A percentile compares a stretch with the other conserved stretches of the same genome.
Conservation (phyloP, 2,888 invertebrate species). For the Hypomecis punctinalis region DNA sequence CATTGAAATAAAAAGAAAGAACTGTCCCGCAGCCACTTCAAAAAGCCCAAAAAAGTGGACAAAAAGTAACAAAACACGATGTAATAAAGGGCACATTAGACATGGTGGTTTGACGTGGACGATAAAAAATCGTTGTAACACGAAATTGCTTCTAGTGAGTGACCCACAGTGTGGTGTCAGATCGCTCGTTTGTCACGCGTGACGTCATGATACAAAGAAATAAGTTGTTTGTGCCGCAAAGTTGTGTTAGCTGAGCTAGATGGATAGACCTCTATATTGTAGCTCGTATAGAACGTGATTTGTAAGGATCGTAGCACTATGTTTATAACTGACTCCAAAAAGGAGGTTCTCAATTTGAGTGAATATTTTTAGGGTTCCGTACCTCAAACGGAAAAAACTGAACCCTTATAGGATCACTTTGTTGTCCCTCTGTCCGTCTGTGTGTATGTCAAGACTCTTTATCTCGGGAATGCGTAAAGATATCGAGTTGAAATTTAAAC, state of each 20-base stretch:
- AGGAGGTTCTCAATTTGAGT: background rate
- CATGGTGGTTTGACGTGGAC: constrained; percentile 39
- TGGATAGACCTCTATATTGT: constrained; percentile 2
- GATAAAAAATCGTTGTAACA: constrained; percentile 42
- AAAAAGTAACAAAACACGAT: constrained; percentile 32
- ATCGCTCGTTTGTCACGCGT: constrained; percentile 44
- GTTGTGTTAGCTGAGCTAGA: constrained; percentile 16
- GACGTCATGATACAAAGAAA: constrained; percentile 33
- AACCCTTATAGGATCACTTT: no score
- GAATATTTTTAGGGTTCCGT: no score
- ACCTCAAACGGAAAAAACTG: no score
- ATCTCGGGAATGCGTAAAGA: no score
- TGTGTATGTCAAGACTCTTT: no score
- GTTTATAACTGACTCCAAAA: background rate
- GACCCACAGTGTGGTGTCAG: constrained; percentile 39
- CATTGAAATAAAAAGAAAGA: no score
- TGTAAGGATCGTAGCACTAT: background rate
- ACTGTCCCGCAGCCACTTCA: no score
- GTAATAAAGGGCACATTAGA: constrained; percentile 41
- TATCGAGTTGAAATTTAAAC: no score
- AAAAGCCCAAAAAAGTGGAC: constrained; percentile 13
- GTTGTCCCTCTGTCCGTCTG: no score
- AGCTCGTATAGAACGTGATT: constrained; percentile 7
- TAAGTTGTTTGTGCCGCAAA: constrained; percentile 27
- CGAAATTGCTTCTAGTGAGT: constrained; percentile 46